Evolutionary conservation across 2,797 vertebrate genomes (phyloP), one percentile per base, ranked within the genome.

Genomic region (Limosa lapponica): DNA sequence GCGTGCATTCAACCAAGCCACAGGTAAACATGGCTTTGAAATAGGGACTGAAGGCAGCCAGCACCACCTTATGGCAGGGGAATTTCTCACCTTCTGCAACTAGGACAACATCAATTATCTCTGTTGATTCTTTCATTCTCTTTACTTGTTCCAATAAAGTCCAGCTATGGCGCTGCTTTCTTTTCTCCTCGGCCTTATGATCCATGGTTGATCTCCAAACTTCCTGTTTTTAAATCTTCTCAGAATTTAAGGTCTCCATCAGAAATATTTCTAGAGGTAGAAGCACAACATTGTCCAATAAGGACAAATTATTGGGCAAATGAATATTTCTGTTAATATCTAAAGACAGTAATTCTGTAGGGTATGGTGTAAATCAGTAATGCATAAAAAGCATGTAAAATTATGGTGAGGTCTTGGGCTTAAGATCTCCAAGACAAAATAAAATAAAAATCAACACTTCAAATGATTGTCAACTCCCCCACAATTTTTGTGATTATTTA

Each of bases 11-110:
- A 1, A 98, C 98, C 74, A 99, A 97, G 74, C 99, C 99, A 28
- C 99, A 99, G 48, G 99, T 99, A 95, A 99, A 99, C 99, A 99
- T 99, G 12, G 99, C 99, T 57, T 97, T 99, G 97, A 99, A 99
- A 92, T 99, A 99, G n/a, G 99, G 99, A 65, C 99, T 99, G 94
- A 99, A 99, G 16, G 99, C 99, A 7, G 99, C 99, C 36, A 99
- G 97, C 27, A 99, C 98, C 5, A 99, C 97, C 22, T 99, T 98
- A 96, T 99, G 99, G 95, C 99, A 99, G 44, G 99, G 99, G 92
- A 99, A 99, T 80, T 97, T 98, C 97, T 99, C 98, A 62, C 98
- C 99, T 90, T 99, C 99, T 16, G 99, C 99, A 20, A 99, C 97
- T 30, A 99, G 97, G 24, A 99, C 98, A 34, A 99, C 99, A 10